Percentiles rank a stretch among this genome's conserved stretches.
phyloP scores from a whole-genome alignment of 2,113 vertebrate genomes.

The human (Homo sapiens) region GRCh38 chr15:37179501-37180000 shows the following conservation, averaged over 20 bases:
- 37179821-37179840: not conserved
- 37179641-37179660: not conserved
- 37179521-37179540: not conserved
- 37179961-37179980: not conserved
- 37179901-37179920: not conserved
- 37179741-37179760: not conserved
- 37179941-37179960: not conserved
- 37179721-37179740: not conserved
- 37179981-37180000: not conserved
- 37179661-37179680: not conserved
- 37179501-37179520: not conserved
- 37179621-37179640: not conserved
- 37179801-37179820: not conserved
- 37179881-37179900: not conserved
- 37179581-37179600: not conserved
- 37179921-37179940: not conserved
- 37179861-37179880: not conserved
- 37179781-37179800: not conserved
- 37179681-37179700: not conserved
- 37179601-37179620: not conserved
- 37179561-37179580: not conserved
- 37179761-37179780: not conserved
- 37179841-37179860: not conserved
- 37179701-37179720: not conserved
- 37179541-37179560: not conserved